Evolutionary conservation across 2,113 vertebrate genomes (phyloP).

Genomic region (Ciconia boyciana): DNA sequence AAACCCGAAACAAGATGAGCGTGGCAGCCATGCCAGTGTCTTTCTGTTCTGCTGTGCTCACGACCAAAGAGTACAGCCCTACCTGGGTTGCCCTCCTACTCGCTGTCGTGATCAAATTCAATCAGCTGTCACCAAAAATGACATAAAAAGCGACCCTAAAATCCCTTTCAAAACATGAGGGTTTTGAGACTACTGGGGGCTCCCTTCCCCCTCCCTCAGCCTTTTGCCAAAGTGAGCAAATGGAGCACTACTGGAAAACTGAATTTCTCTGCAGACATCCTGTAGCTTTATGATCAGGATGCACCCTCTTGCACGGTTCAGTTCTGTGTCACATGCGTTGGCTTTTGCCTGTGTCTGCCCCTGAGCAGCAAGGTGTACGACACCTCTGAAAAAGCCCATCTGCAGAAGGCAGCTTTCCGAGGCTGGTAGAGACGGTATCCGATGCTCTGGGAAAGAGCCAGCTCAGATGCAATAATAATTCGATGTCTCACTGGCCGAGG

Average conservation of each 20-base stretch:
- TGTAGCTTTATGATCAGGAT: neutral
- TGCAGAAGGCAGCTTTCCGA: conserved; percentile 3
- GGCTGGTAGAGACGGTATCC: neutral
- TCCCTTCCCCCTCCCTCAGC: neutral
- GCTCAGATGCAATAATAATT: conserved; percentile 17
- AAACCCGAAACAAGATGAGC: neutral
- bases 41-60: neutral
- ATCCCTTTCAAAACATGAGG: neutral
- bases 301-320: neutral
- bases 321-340: neutral
- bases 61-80: neutral
- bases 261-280: neutral
- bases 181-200: neutral
- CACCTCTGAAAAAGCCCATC: conserved; percentile 44
- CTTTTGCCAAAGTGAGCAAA: neutral
- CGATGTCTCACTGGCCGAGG: neutral
- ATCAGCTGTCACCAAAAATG: neutral
- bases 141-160: neutral
- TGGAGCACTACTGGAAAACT: neutral
- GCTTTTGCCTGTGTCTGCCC: conserved; percentile 26
- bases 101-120: neutral
- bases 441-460: conserved; percentile 37
- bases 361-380: neutral
- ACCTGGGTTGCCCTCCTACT: neutral
- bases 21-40: neutral